Evolutionary conservation across 2,113 vertebrate genomes (phyloP).

Genomic region (Nipponia nippon): DNA sequence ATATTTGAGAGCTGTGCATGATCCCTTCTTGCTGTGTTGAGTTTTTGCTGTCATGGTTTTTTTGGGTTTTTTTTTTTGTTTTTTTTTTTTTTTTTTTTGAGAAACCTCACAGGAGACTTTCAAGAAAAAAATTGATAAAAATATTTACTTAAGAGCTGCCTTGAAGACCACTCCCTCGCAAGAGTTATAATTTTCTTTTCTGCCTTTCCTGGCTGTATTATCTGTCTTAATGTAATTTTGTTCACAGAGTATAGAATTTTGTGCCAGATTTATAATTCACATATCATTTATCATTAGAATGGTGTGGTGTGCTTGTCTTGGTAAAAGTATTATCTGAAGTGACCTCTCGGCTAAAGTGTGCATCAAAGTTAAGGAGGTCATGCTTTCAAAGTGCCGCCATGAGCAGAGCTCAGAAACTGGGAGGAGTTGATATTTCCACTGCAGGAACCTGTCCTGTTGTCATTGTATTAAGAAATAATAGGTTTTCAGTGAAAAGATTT

Average conservation of each 20-base stretch:
- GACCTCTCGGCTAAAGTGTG: not conserved
- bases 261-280: not conserved
- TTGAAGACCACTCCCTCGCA: not conserved
- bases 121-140: not conserved
- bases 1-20: not conserved
- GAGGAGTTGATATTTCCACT: not conserved
- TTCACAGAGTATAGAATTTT: not conserved
- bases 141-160: conserved; percentile 30
- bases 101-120: not conserved
- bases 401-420: not conserved
- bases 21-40: not conserved
- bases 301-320: not conserved
- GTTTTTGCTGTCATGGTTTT: not conserved
- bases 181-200: not conserved
- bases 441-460: not conserved
- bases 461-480: not conserved
- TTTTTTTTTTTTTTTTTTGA: not conserved
- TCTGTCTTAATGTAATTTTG: not conserved
- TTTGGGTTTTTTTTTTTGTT: too few species aligned
- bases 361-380: not conserved
- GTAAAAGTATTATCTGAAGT: not conserved
- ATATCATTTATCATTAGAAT: not conserved
- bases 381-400: not conserved
- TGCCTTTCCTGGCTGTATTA: conserved; percentile 5
- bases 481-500: not conserved